Conservation (phyloP, 53 echinoderm and acorn worm species). For the Actinopyga echinites region DNA sequence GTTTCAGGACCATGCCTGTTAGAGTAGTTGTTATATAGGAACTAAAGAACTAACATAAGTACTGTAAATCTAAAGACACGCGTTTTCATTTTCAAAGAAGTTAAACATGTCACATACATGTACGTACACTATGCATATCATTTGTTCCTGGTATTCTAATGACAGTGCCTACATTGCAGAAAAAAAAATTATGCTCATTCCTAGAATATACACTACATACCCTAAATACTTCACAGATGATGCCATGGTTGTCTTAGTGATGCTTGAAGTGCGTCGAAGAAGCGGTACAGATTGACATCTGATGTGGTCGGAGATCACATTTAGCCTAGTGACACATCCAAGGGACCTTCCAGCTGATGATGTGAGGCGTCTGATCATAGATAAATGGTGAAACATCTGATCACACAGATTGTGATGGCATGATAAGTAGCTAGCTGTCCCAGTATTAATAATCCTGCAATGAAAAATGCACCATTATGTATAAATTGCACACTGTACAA, state of each 20-base stretch:
- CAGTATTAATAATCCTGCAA: too few species aligned
- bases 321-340: not conserved
- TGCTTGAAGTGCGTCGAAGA: not conserved
- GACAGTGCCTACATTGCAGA: too few species aligned
- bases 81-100: not conserved
- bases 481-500: too few species aligned
- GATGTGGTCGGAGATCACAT: conserved; percentile 9
- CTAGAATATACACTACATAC: not conserved
- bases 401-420: not conserved
- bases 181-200: too few species aligned
- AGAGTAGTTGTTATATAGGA: too few species aligned
- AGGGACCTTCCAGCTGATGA: not conserved
- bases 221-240: conserved; percentile 22
- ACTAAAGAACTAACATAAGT: not conserved
- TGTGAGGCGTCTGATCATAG: not conserved
- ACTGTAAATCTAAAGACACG: not conserved
- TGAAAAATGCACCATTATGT: too few species aligned
- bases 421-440: too few species aligned
- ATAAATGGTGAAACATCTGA: not conserved
- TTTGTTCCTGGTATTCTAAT: too few species aligned
- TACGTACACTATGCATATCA: too few species aligned
- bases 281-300: too few species aligned
- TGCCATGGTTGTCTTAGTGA: not conserved
- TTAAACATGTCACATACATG: not conserved
- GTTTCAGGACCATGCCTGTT: too few species aligned